A percentile compares a stretch with the other conserved stretches of the same genome.
phyloP scores from a whole-genome alignment of 2,888 invertebrate species.

The Stenurella melanura region DNA sequence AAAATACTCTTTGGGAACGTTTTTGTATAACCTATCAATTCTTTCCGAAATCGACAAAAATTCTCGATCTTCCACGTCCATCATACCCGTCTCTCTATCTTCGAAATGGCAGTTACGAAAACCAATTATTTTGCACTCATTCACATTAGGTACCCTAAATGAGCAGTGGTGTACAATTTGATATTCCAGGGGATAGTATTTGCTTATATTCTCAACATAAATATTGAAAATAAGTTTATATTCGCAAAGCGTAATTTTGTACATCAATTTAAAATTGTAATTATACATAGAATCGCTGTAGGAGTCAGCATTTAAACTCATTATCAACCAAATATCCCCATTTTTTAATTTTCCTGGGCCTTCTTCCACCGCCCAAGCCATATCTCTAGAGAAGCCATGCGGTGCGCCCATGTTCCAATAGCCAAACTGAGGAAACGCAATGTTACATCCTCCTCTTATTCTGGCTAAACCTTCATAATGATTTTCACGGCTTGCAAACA shows the following conservation, averaged over 20 bases:
- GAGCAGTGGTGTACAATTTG: slow-evolving; percentile 95
- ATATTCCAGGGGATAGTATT: slow-evolving; percentile 92
- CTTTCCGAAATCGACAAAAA: slow-evolving; percentile 92
- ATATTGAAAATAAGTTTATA: slow-evolving; percentile 95
- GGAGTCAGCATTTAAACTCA: slow-evolving; percentile 94
- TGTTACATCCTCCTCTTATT: slow-evolving; percentile 96
- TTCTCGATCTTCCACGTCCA: slow-evolving; percentile 79
- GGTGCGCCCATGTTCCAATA: slow-evolving; percentile 96
- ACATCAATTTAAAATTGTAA: slow-evolving; percentile 92
- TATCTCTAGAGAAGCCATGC: slow-evolving; percentile 96
- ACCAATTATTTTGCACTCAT: slow-evolving; percentile 93
- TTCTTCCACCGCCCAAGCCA: slow-evolving; percentile 93
- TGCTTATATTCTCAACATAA: slow-evolving; percentile 95
- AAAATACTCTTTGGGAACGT: slow-evolving; percentile 93
- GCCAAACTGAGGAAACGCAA: slow-evolving; percentile 97
- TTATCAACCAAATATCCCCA: slow-evolving; percentile 94
- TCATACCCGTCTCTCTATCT: slow-evolving; percentile 63
- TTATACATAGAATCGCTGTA: slow-evolving; percentile 96
- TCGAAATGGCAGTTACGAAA: slow-evolving; percentile 87
- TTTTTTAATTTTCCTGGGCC: slow-evolving; percentile 91
- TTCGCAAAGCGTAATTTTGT: slow-evolving; percentile 91
- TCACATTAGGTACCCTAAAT: slow-evolving; percentile 95
- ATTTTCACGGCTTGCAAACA: slow-evolving; percentile 88
- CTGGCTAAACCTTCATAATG: slow-evolving; percentile 97
- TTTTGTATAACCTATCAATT: slow-evolving; percentile 95